Evolutionary conservation across 2,888 invertebrate species (phyloP).

Genomic region (Troides helena): DNA sequence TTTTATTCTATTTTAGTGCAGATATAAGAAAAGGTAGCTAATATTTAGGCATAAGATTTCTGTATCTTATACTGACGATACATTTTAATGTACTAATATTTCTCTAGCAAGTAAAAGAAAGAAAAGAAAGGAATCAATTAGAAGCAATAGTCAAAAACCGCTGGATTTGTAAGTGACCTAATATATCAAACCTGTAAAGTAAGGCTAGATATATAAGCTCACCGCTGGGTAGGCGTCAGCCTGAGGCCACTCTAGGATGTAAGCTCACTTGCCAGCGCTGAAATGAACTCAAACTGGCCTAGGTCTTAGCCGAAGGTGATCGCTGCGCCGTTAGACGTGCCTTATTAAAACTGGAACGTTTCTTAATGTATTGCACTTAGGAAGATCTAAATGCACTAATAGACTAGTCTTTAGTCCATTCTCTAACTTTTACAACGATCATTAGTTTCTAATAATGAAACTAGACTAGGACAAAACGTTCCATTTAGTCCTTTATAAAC

Average conservation of each 20-base stretch:
- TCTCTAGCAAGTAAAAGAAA: too few species aligned
- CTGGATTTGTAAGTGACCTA: conserved; percentile 37
- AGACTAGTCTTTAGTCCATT: conserved; percentile 2
- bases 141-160: not conserved
- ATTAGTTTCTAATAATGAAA: too few species aligned
- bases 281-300: conserved; percentile 35
- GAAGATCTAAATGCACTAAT: conserved; percentile 5
- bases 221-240: conserved; percentile 65
- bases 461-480: too few species aligned
- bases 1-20: too few species aligned
- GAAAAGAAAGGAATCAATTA: not conserved
- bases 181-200: conserved; percentile 40
- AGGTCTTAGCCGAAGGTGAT: conserved; percentile 47
- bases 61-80: too few species aligned
- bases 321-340: conserved; percentile 32
- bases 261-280: conserved; percentile 38
- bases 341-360: conserved; percentile 28
- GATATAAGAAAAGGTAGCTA: too few species aligned
- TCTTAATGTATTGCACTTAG: not conserved
- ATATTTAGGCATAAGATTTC: too few species aligned
- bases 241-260: conserved; percentile 42
- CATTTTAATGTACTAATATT: too few species aligned
- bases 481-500: too few species aligned
- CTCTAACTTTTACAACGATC: too few species aligned
- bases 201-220: conserved; percentile 70